Evolutionary conservation across 64 coral and sea anemone species (phyloP).

Genomic region (Acropora yongei): DNA sequence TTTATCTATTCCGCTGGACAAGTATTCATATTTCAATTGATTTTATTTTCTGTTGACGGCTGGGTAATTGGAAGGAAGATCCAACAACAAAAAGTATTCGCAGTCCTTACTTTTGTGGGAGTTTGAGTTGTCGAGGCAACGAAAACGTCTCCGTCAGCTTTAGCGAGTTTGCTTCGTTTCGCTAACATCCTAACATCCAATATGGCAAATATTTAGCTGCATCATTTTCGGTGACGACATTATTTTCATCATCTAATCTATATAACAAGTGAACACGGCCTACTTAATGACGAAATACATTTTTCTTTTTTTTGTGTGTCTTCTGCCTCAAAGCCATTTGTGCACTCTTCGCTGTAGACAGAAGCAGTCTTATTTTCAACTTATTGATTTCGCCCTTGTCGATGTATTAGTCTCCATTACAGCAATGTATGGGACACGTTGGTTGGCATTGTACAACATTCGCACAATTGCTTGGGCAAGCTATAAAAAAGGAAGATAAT

Average conservation of each 20-base stretch:
- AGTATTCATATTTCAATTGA: no score
- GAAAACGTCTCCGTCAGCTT: no score
- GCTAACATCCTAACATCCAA: background rate
- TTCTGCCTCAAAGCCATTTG: background rate
- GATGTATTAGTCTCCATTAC: background rate
- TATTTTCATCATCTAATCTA: background rate
- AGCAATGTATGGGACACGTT: background rate
- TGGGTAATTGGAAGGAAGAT: no score
- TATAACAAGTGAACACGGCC: background rate
- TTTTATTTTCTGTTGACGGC: no score
- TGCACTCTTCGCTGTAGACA: background rate
- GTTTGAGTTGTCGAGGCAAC: no score
- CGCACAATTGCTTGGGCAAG: constrained; percentile 10
- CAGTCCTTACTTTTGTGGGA: no score
- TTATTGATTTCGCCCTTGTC: background rate
- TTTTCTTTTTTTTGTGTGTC: no score
- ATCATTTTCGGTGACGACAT: background rate
- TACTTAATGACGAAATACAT: background rate
- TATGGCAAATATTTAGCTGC: background rate
- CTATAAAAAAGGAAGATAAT: background rate
- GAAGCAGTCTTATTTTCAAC: background rate
- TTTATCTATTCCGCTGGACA: no score
- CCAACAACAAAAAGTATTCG: no score
- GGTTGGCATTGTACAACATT: background rate
- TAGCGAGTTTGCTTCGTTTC: background rate